Conservation (phyloP, 2,888 invertebrate genomes). For the Melolontha melolontha region DNA sequence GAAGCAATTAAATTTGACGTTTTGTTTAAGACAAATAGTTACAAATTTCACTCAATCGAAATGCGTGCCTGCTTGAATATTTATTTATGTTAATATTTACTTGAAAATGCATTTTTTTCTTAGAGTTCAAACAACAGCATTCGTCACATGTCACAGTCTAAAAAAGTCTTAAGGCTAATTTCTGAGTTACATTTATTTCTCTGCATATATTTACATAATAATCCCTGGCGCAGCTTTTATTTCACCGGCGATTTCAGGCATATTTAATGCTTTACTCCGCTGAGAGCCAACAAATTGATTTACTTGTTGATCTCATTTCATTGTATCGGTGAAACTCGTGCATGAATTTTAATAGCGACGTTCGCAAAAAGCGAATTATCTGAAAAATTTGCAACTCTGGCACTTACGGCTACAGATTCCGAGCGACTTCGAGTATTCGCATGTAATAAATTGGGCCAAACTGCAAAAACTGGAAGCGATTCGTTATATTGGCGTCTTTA, state of each 20-base stretch:
- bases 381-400: no score
- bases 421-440: no score
- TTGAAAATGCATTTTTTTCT: constrained; percentile 16
- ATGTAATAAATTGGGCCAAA: constrained; percentile 38
- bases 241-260: constrained; percentile 46
- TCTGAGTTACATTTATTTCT: constrained; percentile 42
- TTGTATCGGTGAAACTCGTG: constrained; percentile 39
- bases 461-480: constrained; percentile 31
- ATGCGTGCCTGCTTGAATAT: constrained; percentile 3
- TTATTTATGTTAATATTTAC: constrained; percentile 31
- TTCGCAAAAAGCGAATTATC: constrained; percentile 1
- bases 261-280: constrained; percentile 46
- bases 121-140: constrained; percentile 2
- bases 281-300: constrained; percentile 48
- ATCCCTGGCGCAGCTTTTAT: constrained; percentile 50
- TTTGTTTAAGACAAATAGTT: neutral
- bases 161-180: constrained; percentile 18
- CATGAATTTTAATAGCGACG: constrained; percentile 47
- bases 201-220: constrained; percentile 55
- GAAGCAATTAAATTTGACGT: no score
- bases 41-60: constrained; percentile 22
- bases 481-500: constrained; percentile 41
- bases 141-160: constrained; percentile 28
- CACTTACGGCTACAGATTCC: no score
- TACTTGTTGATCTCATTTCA: constrained; percentile 48